Conservation (phyloP, 2,113 vertebrate genomes). For the cat (Felis catus) region F.catus_Fca126_mat1.0 CM031412.1:168784501-168785000, state of each 20-base stretch:
- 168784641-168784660: no score
- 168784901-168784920: not conserved
- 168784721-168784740: not conserved
- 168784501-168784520: no score
- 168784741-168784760: slow-evolving; percentile 24
- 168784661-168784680: not conserved
- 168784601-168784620: no score
- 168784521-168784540: no score
- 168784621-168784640: no score
- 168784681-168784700: not conserved
- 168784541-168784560: no score
- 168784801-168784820: not conserved
- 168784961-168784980: no score
- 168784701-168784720: not conserved
- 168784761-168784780: not conserved
- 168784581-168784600: no score
- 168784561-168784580: no score
- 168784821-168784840: not conserved
- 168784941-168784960: not conserved
- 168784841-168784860: not conserved
- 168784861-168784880: not conserved
- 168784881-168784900: not conserved
- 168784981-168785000: no score
- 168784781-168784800: not conserved
- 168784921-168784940: not conserved